A percentile compares a stretch with the other conserved stretches of the same genome.
Conservation (phyloP, 2,797 vertebrate species). For the Spinibarbus caldwelli region DNA sequence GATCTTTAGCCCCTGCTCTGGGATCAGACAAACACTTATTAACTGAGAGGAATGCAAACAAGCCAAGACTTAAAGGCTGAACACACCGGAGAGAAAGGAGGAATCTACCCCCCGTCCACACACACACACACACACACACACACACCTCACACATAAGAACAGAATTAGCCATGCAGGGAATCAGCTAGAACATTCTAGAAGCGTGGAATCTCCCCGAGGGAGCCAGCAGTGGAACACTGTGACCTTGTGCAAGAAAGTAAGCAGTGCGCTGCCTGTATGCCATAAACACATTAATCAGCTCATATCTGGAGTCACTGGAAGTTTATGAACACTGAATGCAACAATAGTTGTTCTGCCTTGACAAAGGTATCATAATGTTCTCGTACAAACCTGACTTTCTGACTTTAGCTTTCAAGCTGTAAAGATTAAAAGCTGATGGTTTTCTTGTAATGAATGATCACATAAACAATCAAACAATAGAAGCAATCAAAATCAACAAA, state of each 20-base stretch:
- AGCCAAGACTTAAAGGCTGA: constrained; percentile 62
- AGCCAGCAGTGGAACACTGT: constrained; percentile 42
- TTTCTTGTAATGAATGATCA: neutral
- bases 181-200: constrained; percentile 62
- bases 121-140: constrained; percentile 16
- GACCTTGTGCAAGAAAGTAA: constrained; percentile 50
- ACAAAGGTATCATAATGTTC: neutral
- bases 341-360: neutral
- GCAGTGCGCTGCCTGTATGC: neutral
- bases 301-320: constrained; percentile 10
- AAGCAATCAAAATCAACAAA: too few species aligned
- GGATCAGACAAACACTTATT: constrained; percentile 79
- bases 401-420: neutral
- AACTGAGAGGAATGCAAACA: constrained; percentile 81
- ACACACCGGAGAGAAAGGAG: constrained; percentile 53
- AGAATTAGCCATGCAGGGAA: constrained; percentile 59
- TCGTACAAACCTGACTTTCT: neutral
- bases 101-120: constrained; percentile 35
- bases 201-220: constrained; percentile 48
- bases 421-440: neutral
- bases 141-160: constrained; percentile 42
- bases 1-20: constrained; percentile 67
- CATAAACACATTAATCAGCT: constrained; percentile 16
- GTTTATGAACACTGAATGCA: neutral
- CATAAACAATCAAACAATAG: neutral